Conservation (phyloP, 2,888 invertebrate genomes). For the Pseudococcus longispinus region DNA sequence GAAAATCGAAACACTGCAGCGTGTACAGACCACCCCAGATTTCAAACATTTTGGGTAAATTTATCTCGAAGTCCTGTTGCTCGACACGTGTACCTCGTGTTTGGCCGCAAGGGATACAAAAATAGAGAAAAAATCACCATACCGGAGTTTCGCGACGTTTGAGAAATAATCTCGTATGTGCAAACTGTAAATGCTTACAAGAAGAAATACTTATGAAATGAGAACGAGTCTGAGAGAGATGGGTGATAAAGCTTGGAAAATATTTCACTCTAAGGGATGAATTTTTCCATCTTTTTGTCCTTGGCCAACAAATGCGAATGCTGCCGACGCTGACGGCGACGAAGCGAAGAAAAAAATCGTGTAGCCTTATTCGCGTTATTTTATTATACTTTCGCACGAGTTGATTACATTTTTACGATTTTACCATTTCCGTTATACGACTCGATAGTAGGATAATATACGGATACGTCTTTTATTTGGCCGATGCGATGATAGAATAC, state of each 20-base stretch:
- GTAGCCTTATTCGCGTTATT: background rate
- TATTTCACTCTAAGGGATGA: background rate
- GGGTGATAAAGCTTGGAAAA: background rate
- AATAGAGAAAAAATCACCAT: background rate
- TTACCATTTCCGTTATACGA: conserved; percentile 39
- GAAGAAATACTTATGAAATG: too few species aligned
- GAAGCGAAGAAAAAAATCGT: background rate
- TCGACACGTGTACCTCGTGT: background rate
- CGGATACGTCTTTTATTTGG: conserved; percentile 12
- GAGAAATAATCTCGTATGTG: background rate
- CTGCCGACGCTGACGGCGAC: background rate
- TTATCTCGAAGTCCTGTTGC: background rate
- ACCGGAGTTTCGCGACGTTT: background rate
- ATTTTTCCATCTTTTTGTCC: conserved; percentile 6
- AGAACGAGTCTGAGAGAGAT: background rate
- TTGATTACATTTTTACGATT: conserved; percentile 45
- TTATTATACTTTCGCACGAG: conserved; percentile 1
- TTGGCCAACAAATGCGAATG: background rate
- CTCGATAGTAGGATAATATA: conserved; percentile 11
- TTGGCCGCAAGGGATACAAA: background rate
- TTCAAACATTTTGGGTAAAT: background rate
- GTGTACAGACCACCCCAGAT: background rate
- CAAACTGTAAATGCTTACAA: background rate
- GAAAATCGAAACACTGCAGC: background rate
- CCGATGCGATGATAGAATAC: conserved; percentile 31